Evolutionary conservation across 92 coral and sea anemone genomes (phyloP).

Genomic region (Epizoanthus fatuus): DNA sequence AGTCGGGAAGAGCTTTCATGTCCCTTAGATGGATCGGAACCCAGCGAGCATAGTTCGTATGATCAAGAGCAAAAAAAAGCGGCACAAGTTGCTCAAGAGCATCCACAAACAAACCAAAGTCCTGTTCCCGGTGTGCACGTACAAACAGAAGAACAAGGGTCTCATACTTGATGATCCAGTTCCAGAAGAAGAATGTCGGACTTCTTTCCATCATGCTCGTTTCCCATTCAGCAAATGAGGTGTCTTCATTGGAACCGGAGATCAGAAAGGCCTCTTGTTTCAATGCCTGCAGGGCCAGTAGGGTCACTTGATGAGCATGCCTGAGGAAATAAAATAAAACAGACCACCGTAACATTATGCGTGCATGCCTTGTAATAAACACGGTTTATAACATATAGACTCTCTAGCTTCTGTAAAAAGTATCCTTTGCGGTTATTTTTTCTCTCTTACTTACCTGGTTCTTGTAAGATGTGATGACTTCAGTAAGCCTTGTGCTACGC

Average conservation of each 20-base stretch:
- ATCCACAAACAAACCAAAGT: background rate
- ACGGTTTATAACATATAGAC: no score
- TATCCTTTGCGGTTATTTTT: no score
- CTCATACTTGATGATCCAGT: constrained; percentile 10
- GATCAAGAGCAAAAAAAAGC: background rate
- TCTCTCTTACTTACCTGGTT: constrained; percentile 9
- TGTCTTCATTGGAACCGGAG: background rate
- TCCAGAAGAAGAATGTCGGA: background rate
- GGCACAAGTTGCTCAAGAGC: background rate
- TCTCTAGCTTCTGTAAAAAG: no score
- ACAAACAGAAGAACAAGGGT: constrained; percentile 23
- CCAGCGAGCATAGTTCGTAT: constrained; percentile 30
- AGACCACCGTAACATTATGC: no score
- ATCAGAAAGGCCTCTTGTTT: constrained; percentile 13
- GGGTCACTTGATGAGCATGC: constrained; percentile 24
- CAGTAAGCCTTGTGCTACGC: constrained; percentile 19
- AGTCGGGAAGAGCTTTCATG: constrained; percentile 1
- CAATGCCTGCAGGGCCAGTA: constrained; percentile 2
- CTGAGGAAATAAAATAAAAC: background rate
- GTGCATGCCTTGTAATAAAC: no score
- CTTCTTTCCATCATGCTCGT: background rate
- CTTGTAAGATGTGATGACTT: constrained; percentile 39
- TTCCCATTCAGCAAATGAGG: no score
- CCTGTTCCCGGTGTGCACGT: constrained; percentile 4
- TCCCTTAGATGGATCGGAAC: constrained; percentile 30